phyloP scores from a whole-genome alignment of 2,888 invertebrate species.

The Hirtodrosophila cameraria region DNA sequence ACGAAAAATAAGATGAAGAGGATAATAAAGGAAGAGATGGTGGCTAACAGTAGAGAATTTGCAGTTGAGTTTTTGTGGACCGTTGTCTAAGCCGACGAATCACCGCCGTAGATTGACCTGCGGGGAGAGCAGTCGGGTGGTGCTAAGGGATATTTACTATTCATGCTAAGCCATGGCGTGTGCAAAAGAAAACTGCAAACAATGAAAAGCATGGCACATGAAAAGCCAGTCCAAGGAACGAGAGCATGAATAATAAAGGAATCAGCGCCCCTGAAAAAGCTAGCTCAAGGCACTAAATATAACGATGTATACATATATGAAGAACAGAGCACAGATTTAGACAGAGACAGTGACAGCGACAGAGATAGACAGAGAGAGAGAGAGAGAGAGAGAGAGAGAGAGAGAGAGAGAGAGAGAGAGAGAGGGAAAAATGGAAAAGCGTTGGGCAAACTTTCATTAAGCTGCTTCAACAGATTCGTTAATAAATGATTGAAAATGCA shows the following conservation, averaged over 20 bases:
- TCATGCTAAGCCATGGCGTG: conserved; percentile 73
- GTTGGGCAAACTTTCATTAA: conserved; percentile 64
- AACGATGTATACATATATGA: background rate
- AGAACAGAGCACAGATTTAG: background rate
- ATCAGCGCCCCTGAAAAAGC: conserved; percentile 69
- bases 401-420: background rate
- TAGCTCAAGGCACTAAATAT: conserved; percentile 51
- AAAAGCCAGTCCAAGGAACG: conserved; percentile 57
- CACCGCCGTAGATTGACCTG: conserved; percentile 37
- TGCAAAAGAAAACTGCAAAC: conserved; percentile 74
- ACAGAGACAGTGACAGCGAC: too few species aligned
- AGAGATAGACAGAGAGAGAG: conserved; percentile 1
- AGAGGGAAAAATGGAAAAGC: too few species aligned
- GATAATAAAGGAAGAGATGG: background rate
- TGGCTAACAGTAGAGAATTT: conserved; percentile 20
- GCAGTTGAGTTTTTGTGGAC: conserved; percentile 31
- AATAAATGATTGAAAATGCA: conserved; percentile 72
- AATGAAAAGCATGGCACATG: conserved; percentile 61
- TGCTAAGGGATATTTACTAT: conserved; percentile 63
- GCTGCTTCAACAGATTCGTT: conserved; percentile 63
- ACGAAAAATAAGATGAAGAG: background rate
- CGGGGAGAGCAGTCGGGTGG: background rate
- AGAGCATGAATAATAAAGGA: conserved; percentile 69
- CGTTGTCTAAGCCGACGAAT: conserved; percentile 33
- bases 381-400: conserved; percentile 1